Conservation (phyloP, 2,888 invertebrate genomes). For the Limnephilus auricula region DNA sequence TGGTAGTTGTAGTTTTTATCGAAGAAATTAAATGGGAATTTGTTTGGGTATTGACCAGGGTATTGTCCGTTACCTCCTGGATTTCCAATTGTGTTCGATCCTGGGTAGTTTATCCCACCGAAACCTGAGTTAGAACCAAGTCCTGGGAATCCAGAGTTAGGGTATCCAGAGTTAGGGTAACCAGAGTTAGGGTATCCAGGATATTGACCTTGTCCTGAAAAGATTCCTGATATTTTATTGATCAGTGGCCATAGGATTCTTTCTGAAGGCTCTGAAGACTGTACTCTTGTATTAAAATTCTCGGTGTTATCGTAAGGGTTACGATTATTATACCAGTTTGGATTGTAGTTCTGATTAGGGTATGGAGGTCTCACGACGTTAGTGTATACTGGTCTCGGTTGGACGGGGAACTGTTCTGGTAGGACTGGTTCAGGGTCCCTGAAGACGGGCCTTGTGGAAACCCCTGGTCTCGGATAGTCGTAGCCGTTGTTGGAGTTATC, state of each 20-base stretch:
- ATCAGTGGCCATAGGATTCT: conserved; percentile 54
- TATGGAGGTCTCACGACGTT: conserved; percentile 41
- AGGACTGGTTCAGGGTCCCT: conserved; percentile 48
- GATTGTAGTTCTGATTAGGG: conserved; percentile 37
- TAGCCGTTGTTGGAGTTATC: conserved; percentile 39
- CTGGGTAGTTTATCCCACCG: conserved; percentile 47
- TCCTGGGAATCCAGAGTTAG: not conserved
- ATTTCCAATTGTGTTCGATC: conserved; percentile 62
- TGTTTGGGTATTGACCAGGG: conserved; percentile 54
- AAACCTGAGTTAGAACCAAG: not conserved
- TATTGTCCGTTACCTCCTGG: conserved; percentile 51
- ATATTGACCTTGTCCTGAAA: conserved; percentile 42
- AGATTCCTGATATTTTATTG: conserved; percentile 35
- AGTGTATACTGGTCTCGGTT: conserved; percentile 49
- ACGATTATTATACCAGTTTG: conserved; percentile 35
- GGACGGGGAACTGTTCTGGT: not conserved
- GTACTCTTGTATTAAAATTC: not conserved
- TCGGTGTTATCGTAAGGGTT: conserved; percentile 16
- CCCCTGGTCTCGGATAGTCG: conserved; percentile 60
- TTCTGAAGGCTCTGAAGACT: conserved; percentile 20
- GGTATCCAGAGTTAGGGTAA: not conserved
- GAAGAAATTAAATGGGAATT: conserved; percentile 56
- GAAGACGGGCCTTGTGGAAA: conserved; percentile 53
- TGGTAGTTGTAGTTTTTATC: conserved; percentile 57
- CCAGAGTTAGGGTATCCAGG: conserved; percentile 6